A percentile compares a stretch with the other conserved stretches of the same genome.
Evolutionary conservation across 2,113 vertebrate species (phyloP).

Genomic region (Thryonomys swinderianus): DNA sequence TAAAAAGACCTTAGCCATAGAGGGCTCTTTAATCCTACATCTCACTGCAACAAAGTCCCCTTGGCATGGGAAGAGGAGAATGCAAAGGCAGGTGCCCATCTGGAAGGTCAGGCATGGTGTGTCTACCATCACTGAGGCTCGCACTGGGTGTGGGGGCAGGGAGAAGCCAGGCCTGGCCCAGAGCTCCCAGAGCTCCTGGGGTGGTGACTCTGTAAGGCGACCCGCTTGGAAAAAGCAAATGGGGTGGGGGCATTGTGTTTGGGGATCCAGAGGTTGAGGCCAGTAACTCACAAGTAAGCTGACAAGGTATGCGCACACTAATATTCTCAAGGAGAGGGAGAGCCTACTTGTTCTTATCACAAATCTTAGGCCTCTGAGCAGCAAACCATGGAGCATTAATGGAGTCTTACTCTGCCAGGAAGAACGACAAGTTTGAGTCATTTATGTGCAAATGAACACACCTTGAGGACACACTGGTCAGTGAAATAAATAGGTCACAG

Average conservation of each 20-base stretch:
- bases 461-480: too few relatives aligned
- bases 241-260: neutral
- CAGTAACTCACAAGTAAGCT: neutral
- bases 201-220: accelerated
- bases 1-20: neutral
- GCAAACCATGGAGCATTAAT: neutral
- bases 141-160: too few relatives aligned
- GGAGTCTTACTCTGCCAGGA: too few relatives aligned
- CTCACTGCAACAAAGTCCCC: neutral
- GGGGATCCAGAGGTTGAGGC: neutral
- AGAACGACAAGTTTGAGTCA: too few relatives aligned
- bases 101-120: neutral
- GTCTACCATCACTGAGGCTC: neutral
- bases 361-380: neutral
- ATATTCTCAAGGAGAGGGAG: neutral
- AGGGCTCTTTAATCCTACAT: neutral
- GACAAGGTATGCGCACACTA: neutral
- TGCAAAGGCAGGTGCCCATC: neutral
- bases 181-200: neutral
- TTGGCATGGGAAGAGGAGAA: neutral
- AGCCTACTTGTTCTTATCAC: neutral
- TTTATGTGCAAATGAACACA: too few relatives aligned
- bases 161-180: neutral
- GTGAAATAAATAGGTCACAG: too few relatives aligned
- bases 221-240: neutral